phyloP scores from a whole-genome alignment of 2,797 vertebrate genomes.

The Darevskia mixta region DNA sequence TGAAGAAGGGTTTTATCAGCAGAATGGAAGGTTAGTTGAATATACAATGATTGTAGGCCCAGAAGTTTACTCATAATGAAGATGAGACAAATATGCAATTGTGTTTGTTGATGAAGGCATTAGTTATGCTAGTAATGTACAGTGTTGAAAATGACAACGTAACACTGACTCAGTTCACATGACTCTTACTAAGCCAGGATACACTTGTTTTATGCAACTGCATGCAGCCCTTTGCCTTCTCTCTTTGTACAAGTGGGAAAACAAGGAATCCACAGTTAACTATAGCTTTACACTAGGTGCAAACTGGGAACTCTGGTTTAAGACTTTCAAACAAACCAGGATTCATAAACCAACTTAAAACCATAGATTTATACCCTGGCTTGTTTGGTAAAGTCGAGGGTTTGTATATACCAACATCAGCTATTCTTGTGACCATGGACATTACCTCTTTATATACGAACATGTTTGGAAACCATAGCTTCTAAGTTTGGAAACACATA shows the following conservation, averaged over 20 bases:
- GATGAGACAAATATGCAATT: slow-evolving; percentile 7
- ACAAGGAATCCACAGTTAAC: neutral
- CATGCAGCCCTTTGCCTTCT: neutral
- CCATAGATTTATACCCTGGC: neutral
- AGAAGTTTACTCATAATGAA: neutral
- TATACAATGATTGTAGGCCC: neutral
- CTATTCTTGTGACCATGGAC: too few species aligned
- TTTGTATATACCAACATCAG: too few species aligned
- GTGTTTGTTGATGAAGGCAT: neutral
- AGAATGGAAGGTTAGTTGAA: slow-evolving; percentile 91
- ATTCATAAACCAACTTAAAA: neutral
- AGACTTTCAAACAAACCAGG: neutral
- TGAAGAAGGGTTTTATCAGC: slow-evolving; percentile 95
- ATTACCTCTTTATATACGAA: too few species aligned
- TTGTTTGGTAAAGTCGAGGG: too few species aligned
- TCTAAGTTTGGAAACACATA: too few species aligned
- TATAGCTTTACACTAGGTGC: neutral
- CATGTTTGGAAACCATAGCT: too few species aligned
- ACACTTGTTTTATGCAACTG: neutral
- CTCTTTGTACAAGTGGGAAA: neutral
- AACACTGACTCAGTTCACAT: neutral
- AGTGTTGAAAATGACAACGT: neutral
- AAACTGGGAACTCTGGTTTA: neutral
- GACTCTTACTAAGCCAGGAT: neutral
- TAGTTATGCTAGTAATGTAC: neutral